These are phyloP conservation scores for Bergia puertoricense DNA, from an alignment of 92 coral and sea anemone species.

Conservation along the genomic window DNA sequence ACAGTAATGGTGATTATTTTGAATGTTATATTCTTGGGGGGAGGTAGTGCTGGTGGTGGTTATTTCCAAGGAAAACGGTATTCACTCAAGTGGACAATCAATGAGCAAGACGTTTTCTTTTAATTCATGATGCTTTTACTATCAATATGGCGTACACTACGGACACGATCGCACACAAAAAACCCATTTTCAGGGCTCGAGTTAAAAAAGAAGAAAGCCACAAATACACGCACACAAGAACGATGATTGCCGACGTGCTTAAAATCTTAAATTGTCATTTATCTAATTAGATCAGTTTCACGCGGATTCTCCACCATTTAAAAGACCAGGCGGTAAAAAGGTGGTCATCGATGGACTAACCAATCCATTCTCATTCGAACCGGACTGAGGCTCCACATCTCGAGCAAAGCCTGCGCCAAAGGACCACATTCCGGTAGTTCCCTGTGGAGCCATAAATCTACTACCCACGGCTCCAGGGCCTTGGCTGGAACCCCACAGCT, in stretches of 20 bases:
- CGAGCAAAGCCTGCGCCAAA: conserved; percentile 72
- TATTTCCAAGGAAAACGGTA: too few relatives aligned
- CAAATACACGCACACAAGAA: conserved; percentile 64
- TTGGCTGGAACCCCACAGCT: conserved; percentile 86
- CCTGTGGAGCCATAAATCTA: conserved; percentile 71
- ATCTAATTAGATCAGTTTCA: conserved; percentile 47
- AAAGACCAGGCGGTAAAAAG: conserved; percentile 96
- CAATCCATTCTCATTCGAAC: conserved; percentile 82
- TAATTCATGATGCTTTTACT: conserved; percentile 40
- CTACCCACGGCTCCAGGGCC: conserved; percentile 65
- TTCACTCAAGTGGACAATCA: not conserved
- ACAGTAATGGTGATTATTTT: not conserved
- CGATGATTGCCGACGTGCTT: conserved; percentile 52
- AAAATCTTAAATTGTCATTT: conserved; percentile 41
- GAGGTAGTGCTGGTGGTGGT: too few relatives aligned
- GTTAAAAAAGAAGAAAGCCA: conserved; percentile 60
- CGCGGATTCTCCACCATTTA: conserved; percentile 93
- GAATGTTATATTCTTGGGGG: not conserved
- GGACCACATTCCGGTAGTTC: conserved; percentile 83
- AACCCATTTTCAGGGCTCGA: conserved; percentile 91
- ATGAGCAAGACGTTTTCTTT: not conserved
- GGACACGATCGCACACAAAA: conserved; percentile 36
- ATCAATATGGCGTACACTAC: conserved; percentile 35
- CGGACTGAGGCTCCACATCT: conserved; percentile 87
- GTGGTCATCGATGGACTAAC: conserved; percentile 98